Percentiles rank a stretch among this genome's conserved stretches.
These are phyloP conservation scores for Hafferia zeledoni DNA, from an alignment of 2,797 vertebrate species.

Conservation along the genomic window DNA sequence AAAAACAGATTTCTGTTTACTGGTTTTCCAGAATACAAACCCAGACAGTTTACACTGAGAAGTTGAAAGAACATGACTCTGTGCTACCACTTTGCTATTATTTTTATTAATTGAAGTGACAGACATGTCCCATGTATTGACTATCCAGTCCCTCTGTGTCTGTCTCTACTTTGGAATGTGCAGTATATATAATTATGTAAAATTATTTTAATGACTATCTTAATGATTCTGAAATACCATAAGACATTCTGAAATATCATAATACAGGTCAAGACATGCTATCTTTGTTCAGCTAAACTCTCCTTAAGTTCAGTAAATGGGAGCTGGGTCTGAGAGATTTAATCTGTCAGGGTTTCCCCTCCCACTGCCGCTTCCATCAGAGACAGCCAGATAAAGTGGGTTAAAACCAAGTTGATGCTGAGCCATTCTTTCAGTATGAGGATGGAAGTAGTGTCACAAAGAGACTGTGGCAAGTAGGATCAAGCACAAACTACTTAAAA, in stretches of 20 bases:
- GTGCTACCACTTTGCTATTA: neutral
- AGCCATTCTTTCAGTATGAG: neutral
- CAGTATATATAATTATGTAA: neutral
- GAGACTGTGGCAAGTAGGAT: neutral
- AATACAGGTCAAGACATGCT: neutral
- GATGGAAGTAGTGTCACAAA: neutral
- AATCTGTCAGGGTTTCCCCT: neutral
- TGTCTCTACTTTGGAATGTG: neutral
- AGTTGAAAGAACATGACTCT: neutral
- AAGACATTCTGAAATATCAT: neutral
- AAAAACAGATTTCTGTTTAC: constrained; percentile 38
- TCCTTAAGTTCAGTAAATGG: neutral
- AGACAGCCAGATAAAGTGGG: neutral
- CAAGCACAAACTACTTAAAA: neutral
- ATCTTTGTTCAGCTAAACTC: neutral
- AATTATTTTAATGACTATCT: neutral
- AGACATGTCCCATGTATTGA: neutral
- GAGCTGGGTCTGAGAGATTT: neutral
- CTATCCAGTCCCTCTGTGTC: neutral
- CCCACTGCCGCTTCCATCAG: neutral
- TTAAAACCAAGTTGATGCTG: neutral
- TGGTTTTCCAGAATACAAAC: constrained; percentile 9
- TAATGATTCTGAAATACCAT: neutral
- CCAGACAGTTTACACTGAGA: neutral
- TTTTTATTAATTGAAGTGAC: neutral